These are phyloP conservation scores for Gymnorhina tibicen DNA, from an alignment of 2,113 vertebrate species.

Conservation along the genomic window DNA sequence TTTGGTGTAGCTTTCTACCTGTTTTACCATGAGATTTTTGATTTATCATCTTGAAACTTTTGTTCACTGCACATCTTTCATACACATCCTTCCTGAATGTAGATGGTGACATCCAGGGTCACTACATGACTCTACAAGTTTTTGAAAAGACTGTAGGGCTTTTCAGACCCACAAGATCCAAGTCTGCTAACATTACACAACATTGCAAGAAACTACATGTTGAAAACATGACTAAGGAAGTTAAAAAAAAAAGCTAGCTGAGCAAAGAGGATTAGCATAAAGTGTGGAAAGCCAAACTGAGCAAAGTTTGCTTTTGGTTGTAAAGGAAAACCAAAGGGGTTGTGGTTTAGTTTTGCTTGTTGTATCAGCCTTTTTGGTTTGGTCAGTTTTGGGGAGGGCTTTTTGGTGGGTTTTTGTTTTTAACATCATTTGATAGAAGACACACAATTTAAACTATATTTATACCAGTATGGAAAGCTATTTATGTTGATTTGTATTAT, in stretches of 20 bases:
- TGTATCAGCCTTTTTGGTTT: background rate
- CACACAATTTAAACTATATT: background rate
- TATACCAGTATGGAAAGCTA: background rate
- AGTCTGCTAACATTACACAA: background rate
- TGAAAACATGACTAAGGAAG: background rate
- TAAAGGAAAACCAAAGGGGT: background rate
- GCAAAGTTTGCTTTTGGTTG: background rate
- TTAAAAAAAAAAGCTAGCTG: background rate
- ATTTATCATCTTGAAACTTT: background rate
- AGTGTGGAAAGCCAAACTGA: background rate
- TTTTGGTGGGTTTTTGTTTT: background rate
- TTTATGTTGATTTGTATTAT: fast-evolving
- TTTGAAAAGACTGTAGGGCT: background rate
- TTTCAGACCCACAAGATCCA: background rate
- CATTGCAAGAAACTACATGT: background rate
- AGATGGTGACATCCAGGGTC: background rate
- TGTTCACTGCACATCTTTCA: background rate
- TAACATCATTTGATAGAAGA: background rate
- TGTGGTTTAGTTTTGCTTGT: background rate
- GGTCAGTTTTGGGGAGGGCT: background rate
- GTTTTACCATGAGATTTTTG: background rate
- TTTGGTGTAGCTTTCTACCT: background rate
- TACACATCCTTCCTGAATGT: background rate
- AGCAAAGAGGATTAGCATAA: background rate
- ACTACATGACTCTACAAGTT: background rate